Conservation (phyloP, 1,140 invertebrate genomes). For the Bombyx mori region DNA sequence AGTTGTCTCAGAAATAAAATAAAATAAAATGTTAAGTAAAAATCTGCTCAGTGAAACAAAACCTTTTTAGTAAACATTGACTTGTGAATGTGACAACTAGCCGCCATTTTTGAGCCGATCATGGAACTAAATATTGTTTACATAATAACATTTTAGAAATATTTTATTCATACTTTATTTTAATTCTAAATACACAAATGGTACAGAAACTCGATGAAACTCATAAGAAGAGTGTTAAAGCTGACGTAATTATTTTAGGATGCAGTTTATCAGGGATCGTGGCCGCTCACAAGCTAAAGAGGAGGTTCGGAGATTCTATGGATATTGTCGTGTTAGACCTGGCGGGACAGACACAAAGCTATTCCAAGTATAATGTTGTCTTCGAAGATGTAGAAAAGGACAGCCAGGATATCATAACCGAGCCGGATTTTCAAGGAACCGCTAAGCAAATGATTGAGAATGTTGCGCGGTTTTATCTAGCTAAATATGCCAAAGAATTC, state of each 20-base stretch:
- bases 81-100: no score
- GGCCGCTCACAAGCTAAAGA: constrained; percentile 52
- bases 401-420: neutral
- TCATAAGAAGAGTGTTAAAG: constrained; percentile 23
- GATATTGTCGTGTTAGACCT: constrained; percentile 53
- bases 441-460: constrained; percentile 25
- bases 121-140: no score
- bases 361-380: constrained; percentile 38
- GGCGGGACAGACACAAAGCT: constrained; percentile 6
- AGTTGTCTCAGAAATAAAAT: no score
- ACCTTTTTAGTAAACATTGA: no score
- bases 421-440: constrained; percentile 16
- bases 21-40: no score
- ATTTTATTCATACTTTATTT: neutral
- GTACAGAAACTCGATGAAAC: constrained; percentile 5
- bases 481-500: constrained; percentile 42
- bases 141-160: neutral
- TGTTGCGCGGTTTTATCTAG: constrained; percentile 35
- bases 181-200: neutral
- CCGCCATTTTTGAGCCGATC: no score
- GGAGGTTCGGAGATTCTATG: constrained; percentile 52
- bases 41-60: no score
- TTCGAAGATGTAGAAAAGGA: constrained; percentile 33
- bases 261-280: constrained; percentile 59
- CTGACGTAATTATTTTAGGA: constrained; percentile 57